Percentiles rank a stretch among this genome's conserved stretches.
Evolutionary conservation across 37 sponge, comb jelly and placozoan genomes (phyloP).

Genomic region (Haliclona indistincta): DNA sequence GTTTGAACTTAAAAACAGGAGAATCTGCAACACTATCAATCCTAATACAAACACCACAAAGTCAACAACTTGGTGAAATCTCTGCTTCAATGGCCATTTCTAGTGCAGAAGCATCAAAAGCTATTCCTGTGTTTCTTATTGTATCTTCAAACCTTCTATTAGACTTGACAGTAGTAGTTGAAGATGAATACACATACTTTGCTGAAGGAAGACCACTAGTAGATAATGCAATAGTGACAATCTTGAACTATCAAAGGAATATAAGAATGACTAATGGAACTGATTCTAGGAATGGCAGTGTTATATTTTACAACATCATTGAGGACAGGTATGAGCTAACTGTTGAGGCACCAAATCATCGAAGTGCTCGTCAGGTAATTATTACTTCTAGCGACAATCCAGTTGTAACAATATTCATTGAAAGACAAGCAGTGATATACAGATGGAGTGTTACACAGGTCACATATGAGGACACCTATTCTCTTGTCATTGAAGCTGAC

Average conservation of each 20-base stretch:
- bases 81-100: too few species aligned
- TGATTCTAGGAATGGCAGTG: slow-evolving; percentile 15
- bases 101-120: not conserved
- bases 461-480: slow-evolving; percentile 31
- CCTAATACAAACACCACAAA: not conserved
- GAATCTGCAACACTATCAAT: slow-evolving; percentile 29
- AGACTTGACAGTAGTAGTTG: slow-evolving; percentile 34
- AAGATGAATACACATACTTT: slow-evolving; percentile 50
- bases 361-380: slow-evolving; percentile 1
- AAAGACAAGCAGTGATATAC: slow-evolving; percentile 36
- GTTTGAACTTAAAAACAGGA: slow-evolving; percentile 14
- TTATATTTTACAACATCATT: slow-evolving; percentile 20
- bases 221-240: slow-evolving; percentile 15
- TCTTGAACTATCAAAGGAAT: slow-evolving; percentile 5
- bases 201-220: slow-evolving; percentile 37
- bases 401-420: slow-evolving; percentile 22
- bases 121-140: slow-evolving; percentile 2
- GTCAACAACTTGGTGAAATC: too few species aligned
- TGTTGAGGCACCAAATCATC: slow-evolving; percentile 27
- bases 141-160: slow-evolving; percentile 30
- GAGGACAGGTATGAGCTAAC: slow-evolving; percentile 35
- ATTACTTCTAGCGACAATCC: slow-evolving; percentile 14
- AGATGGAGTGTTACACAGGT: slow-evolving; percentile 34
- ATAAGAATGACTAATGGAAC: slow-evolving; percentile 17
- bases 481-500: slow-evolving; percentile 28